Conservation (phyloP, 2,888 invertebrate species). For the Drosophila vallismaia region DNA sequence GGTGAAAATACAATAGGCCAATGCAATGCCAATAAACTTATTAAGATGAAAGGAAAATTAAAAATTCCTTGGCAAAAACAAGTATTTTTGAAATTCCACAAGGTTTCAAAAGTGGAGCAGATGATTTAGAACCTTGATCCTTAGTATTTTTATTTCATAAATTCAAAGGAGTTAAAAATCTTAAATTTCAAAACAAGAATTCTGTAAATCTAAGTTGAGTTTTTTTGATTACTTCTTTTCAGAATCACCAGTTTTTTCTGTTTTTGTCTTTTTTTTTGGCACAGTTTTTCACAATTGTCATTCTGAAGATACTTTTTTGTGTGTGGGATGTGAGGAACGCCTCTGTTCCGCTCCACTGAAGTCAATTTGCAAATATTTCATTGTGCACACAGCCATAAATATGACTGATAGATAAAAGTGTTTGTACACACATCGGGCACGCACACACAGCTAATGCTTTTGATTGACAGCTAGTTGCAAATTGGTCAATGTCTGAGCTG, state of each 20-base stretch:
- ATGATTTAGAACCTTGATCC: neutral
- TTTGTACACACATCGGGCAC: conserved; percentile 25
- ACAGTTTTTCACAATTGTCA: neutral
- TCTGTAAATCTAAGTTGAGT: too few species aligned
- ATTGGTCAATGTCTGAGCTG: conserved; percentile 41
- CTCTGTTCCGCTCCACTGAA: conserved; percentile 32
- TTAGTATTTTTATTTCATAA: too few species aligned
- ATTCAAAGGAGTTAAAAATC: too few species aligned
- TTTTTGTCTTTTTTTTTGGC: neutral
- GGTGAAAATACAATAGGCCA: neutral
- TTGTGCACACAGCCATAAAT: conserved; percentile 39
- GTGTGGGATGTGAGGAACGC: conserved; percentile 1
- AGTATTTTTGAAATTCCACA: neutral
- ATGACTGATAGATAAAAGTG: conserved; percentile 38
- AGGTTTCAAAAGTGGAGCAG: neutral
- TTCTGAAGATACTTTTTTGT: neutral
- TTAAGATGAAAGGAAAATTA: neutral
- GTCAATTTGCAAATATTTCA: conserved; percentile 47
- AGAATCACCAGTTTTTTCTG: too few species aligned
- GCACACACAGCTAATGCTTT: conserved; percentile 34
- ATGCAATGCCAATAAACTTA: neutral
- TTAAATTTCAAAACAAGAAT: too few species aligned
- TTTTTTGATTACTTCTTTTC: too few species aligned
- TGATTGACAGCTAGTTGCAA: conserved; percentile 46
- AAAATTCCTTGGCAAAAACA: neutral